phyloP scores from a whole-genome alignment of 2,113 vertebrate genomes.

The Tapirus terrestris region DNA sequence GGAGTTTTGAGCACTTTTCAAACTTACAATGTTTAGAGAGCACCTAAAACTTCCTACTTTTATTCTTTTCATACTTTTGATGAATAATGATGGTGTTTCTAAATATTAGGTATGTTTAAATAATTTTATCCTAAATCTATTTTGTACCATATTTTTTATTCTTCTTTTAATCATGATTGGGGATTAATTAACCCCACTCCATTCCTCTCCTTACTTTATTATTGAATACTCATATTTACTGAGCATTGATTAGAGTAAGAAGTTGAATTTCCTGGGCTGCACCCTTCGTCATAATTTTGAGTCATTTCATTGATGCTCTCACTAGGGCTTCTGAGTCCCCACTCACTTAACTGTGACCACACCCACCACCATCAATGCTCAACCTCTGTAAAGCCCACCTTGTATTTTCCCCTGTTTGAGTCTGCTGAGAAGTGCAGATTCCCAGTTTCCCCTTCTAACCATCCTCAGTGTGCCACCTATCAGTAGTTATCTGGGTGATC shows the following conservation, averaged over 20 bases:
- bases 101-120: neutral
- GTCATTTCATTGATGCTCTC: neutral
- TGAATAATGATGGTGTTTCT: neutral
- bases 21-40: neutral
- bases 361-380: neutral
- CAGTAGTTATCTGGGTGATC: neutral
- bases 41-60: neutral
- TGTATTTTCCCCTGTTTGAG: neutral
- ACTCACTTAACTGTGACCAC: neutral
- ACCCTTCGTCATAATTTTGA: neutral
- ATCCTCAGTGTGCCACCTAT: neutral
- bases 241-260: neutral
- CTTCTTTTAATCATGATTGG: neutral
- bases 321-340: neutral
- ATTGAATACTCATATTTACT: neutral
- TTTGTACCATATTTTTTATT: neutral
- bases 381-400: neutral
- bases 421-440: neutral
- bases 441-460: neutral
- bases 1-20: neutral
- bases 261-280: neutral
- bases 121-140: neutral
- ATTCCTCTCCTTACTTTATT: neutral
- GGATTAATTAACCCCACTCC: neutral
- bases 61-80: neutral